Base-by-base conservation (phyloP, 1,140 invertebrate genomes). In the Harlomillsia oculata region DNA sequence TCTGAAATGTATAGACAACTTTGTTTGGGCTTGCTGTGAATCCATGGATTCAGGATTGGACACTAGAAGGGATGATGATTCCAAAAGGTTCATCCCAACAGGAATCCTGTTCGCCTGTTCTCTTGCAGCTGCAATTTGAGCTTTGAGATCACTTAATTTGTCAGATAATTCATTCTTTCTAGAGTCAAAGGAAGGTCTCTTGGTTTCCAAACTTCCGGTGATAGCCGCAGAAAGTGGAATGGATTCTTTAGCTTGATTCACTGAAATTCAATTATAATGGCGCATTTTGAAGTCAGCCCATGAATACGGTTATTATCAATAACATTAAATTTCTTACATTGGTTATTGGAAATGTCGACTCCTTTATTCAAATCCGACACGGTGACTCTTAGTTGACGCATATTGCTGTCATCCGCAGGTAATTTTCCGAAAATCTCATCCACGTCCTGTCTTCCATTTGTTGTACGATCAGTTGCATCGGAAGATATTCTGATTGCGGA, bases 1-100 rank as follows among this genome's bases (percentile, higher is more conserved):
- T 63, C 82, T 81, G 73, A 90, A 91, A 73, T 87, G 93, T 0
- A 89, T 71, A 0, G 88, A 92, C 4, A 95, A 77, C 56, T 87
- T 82, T 0, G 85, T 91, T 30, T 87, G 86, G 0, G 90, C 89
- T 14, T 85, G 84, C 64, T 92, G 77, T 23, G 87, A 75, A 2
- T 84, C 81, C 2, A 96, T 68, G 64, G 82, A 83, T 18, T 85
- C 80, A 0, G 93, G 92, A 62, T 93, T 86, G 53, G 85, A 80
- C 18, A 96, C 69, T 67, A 95, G 83, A 0, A 97, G 72, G 0
- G 83, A 84, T 2, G 90, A 89, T 55, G 83, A 85, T 0, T 80
- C 78, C 55, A 82, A 79, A 74, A 98, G 95, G 2, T 80, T 80
- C 2, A 95, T 79, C n/a, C 90, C 94, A 20, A 87, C 78, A 67